Percentiles rank a stretch among this genome's conserved stretches.
These are phyloP conservation scores for Sardina pilchardus DNA, from an alignment of 2,113 vertebrate genomes.

Conservation along the genomic window DNA sequence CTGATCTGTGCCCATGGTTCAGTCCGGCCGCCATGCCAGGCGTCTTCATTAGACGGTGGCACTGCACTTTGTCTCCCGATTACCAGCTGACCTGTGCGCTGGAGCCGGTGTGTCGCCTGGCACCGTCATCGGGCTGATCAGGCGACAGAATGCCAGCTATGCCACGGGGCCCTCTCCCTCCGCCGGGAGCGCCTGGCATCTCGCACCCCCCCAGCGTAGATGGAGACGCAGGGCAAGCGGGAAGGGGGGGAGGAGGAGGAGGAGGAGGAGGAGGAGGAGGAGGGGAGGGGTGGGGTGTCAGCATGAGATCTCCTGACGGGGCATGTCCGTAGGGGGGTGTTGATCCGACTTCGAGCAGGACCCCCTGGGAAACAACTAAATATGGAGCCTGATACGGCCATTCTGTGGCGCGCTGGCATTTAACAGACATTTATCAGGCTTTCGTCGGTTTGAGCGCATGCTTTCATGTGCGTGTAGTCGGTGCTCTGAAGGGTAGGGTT, in stretches of 20 bases:
- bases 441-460: neutral
- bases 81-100: constrained; percentile 25
- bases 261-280: no score
- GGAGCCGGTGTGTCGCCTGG: constrained; percentile 5
- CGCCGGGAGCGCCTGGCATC: constrained; percentile 2
- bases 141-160: constrained; percentile 31
- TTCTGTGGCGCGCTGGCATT: neutral
- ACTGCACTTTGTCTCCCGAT: constrained; percentile 38
- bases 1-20: neutral
- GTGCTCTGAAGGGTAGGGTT: neutral
- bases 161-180: constrained; percentile 10
- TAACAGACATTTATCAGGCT: constrained; percentile 2
- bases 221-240: neutral
- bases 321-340: neutral
- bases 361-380: constrained; percentile 1
- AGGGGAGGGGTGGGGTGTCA: neutral
- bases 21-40: constrained; percentile 27
- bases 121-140: constrained; percentile 20
- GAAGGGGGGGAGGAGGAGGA: no score
- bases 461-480: neutral
- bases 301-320: constrained; percentile 1
- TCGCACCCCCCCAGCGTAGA: neutral
- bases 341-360: neutral
- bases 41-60: constrained; percentile 45
- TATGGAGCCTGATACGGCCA: neutral